Conservation (phyloP, 2,888 invertebrate species). For the Agonopterix arenella region DNA sequence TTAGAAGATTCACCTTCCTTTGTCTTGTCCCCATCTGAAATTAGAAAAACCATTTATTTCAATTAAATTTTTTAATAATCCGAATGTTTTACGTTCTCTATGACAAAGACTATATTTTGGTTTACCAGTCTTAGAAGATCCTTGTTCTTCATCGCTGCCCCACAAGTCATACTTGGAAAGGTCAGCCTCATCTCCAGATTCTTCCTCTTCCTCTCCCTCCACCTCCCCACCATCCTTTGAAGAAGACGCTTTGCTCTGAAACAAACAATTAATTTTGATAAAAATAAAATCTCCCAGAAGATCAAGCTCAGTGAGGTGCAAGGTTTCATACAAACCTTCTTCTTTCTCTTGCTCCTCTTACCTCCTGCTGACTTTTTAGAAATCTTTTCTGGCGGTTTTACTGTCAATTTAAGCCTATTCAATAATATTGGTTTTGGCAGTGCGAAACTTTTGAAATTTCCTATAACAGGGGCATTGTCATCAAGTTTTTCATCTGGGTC, state of each 20-base stretch:
- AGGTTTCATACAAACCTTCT: conserved; percentile 58
- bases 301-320: neutral
- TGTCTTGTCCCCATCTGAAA: conserved; percentile 32
- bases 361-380: conserved; percentile 32
- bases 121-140: conserved; percentile 46
- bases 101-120: conserved; percentile 7
- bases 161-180: conserved; percentile 88
- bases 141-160: conserved; percentile 79
- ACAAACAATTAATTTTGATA: conserved; percentile 31
- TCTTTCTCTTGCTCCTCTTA: conserved; percentile 43
- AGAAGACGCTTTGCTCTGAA: conserved; percentile 52
- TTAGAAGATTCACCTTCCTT: conserved; percentile 46
- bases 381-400: conserved; percentile 50
- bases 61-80: too few relatives aligned
- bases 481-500: conserved; percentile 32
- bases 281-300: neutral
- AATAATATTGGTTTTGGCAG: conserved; percentile 67
- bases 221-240: conserved; percentile 51
- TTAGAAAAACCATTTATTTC: neutral
- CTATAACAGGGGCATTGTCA: conserved; percentile 59
- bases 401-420: conserved; percentile 61
- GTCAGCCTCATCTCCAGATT: conserved; percentile 80
- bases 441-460: conserved; percentile 71
- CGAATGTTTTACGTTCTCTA: neutral
- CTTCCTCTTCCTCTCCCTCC: conserved; percentile 73